Base-by-base conservation (phyloP, 2,888 invertebrate species). In the Eulithis prunata region DNA sequence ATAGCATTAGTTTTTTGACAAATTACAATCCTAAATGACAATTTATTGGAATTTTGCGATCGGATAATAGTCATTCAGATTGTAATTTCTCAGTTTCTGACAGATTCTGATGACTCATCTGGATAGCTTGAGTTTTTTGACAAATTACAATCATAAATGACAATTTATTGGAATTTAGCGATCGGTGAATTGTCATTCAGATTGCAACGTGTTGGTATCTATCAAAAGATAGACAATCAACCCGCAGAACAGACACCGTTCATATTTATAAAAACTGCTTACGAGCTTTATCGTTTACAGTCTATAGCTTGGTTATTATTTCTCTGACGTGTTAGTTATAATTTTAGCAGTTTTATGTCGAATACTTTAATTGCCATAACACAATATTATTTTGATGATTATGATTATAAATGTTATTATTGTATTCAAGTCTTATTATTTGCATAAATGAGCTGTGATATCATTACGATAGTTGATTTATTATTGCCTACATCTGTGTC, bases 381-480 rank as follows among this genome's bases (percentile, higher is more conserved):
- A 79, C 75, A 73, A 79, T 80, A 21, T 76, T 74, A 75, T 70
- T 69, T 75, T 71, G 62, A 63, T 62, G 63, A 56, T n/a, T 62
- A 66, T 68, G 69, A 67, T 71, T 69, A 57, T 76, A 66, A 69
- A 75, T 75, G 57, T 77, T 78, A 78, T 69, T 78, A 77, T 69
- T 75, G 63, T 74, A 78, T 78, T 79, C 68, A 71, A 73, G 68
- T 77, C 78, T 75, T 81, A 86, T 90, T 89, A 86, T 91, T 93
- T 92, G 91, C 92, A 91, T 93, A 93, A 92, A 92, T 89, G 89
- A 92, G 89, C 93, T 93, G 93, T 93, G 93, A 93, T 93, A 93
- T 91, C 87, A 84, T 75, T 89, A 88, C 85, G 83, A 85, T 91
- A 91, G 88, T 90, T 86, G 78, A 77, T 89, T 90, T 87, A 86